A percentile compares a stretch with the other conserved stretches of the same genome.
These are phyloP conservation scores for Isichthys henryi DNA, from an alignment of 2,113 vertebrate species.

Conservation along the genomic window DNA sequence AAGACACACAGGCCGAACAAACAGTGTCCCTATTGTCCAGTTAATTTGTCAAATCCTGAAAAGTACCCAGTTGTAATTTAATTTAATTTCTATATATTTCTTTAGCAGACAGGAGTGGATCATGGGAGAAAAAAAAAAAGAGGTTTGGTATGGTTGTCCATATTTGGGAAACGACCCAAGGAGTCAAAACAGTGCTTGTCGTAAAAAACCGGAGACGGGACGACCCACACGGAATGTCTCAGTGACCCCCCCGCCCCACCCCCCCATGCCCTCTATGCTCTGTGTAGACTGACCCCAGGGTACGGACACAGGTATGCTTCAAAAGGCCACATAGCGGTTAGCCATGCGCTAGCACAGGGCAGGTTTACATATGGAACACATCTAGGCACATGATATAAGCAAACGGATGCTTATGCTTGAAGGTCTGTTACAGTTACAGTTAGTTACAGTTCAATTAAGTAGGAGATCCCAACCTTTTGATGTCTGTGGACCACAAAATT, in stretches of 20 bases:
- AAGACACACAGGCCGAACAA: neutral
- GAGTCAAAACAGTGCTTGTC: neutral
- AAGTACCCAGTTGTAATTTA: neutral
- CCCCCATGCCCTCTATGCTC: neutral
- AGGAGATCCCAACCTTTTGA: neutral
- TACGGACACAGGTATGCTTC: neutral
- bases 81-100: neutral
- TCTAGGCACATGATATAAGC: neutral
- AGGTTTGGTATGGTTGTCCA: neutral
- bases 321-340: neutral
- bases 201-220: neutral
- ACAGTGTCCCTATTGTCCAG: neutral
- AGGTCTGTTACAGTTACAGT: neutral
- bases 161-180: neutral
- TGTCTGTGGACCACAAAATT: neutral
- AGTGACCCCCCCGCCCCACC: neutral
- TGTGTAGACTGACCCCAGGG: neutral
- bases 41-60: neutral
- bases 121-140: neutral
- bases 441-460: neutral
- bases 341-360: neutral
- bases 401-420: neutral
- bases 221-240: neutral
- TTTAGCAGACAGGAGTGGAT: neutral
- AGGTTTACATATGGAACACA: neutral